Conservation (phyloP, 2,113 vertebrate genomes). For the Chaetops frenatus region DNA sequence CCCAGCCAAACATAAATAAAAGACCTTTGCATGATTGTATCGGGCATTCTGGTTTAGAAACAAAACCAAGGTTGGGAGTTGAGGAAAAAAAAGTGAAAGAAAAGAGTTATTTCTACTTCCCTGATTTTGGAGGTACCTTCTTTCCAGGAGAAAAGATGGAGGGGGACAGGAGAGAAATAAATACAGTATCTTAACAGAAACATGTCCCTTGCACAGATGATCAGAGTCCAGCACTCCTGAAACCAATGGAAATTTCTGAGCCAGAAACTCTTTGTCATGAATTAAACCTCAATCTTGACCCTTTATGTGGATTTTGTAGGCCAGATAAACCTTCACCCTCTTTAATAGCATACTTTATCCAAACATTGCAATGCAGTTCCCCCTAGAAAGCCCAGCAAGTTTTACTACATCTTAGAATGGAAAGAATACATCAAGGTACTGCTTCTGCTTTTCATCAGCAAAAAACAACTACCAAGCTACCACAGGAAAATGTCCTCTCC, state of each 20-base stretch:
- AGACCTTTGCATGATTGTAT: conserved; percentile 6
- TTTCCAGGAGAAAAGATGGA: not conserved
- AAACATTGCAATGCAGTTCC: not conserved
- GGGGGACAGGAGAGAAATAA: not conserved
- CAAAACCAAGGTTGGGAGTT: not conserved
- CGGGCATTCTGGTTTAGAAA: not conserved
- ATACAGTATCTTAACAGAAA: not conserved
- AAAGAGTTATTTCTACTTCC: not conserved
- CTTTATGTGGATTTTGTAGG: not conserved
- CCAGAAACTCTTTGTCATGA: not conserved
- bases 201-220: not conserved
- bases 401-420: not conserved
- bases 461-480: not conserved
- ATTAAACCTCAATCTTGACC: not conserved
- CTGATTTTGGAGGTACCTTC: not conserved
- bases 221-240: not conserved
- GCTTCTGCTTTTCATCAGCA: not conserved
- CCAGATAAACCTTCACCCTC: not conserved
- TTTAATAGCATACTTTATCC: not conserved
- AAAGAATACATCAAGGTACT: not conserved
- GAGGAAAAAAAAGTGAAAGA: not conserved
- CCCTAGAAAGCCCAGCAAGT: not conserved
- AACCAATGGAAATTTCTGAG: not conserved
- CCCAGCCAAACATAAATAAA: conserved; percentile 48
- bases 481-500: not conserved